Percentiles rank a stretch among this genome's conserved stretches.
phyloP scores from a whole-genome alignment of 2,888 invertebrate genomes.

The Liposcelis brunnea region DNA sequence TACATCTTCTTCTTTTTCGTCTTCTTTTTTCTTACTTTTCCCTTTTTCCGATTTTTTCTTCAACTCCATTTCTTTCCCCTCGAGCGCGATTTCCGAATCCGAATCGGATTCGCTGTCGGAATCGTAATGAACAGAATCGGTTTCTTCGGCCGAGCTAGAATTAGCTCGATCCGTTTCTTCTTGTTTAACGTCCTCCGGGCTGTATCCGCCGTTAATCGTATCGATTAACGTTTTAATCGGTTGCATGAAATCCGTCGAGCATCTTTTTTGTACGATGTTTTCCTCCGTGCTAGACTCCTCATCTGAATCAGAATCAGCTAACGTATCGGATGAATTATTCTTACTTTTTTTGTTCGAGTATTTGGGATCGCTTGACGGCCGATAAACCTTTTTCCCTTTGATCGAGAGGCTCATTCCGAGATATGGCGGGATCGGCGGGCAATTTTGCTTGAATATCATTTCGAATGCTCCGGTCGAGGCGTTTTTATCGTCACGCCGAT shows the following conservation, averaged over 20 bases:
- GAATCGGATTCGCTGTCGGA: background rate
- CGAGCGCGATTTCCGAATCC: constrained; percentile 1
- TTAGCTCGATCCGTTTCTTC: background rate
- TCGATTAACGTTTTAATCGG: background rate
- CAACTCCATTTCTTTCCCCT: constrained; percentile 6
- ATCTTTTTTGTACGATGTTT: constrained; percentile 6
- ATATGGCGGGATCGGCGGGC: constrained; percentile 65
- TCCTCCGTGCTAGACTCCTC: background rate
- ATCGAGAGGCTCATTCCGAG: constrained; percentile 53
- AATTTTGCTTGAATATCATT: constrained; percentile 55
- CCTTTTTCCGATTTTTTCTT: constrained; percentile 4
- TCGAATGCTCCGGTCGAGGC: constrained; percentile 71
- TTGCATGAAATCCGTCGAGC: constrained; percentile 4
- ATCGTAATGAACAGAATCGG: background rate
- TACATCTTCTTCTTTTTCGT: background rate
- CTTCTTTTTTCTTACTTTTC: background rate
- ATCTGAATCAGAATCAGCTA: background rate
- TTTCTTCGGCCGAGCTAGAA: background rate
- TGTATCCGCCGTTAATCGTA: no score
- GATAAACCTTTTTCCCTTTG: constrained; percentile 43
- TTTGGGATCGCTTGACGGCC: constrained; percentile 23
- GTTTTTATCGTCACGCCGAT: constrained; percentile 48
- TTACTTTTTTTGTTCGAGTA: constrained; percentile 15
- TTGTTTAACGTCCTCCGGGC: no score
- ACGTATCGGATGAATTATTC: background rate